These are phyloP conservation scores for Bombus waltoni DNA, from an alignment of 1,140 invertebrate species.

Conservation along the genomic window DNA sequence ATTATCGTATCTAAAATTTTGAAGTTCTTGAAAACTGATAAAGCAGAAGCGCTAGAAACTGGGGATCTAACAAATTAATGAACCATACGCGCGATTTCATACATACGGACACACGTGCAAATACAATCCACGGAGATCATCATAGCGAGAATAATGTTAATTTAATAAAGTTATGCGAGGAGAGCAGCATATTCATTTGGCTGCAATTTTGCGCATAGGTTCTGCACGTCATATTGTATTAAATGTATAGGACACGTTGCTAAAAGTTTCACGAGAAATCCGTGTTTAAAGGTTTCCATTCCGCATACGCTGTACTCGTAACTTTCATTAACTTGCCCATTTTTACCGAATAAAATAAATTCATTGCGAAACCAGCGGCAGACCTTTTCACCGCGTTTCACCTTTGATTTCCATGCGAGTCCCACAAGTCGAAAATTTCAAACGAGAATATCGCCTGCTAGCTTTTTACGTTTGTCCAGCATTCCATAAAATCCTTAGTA, in stretches of 20 bases:
- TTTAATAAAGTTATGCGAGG: conserved; percentile 25
- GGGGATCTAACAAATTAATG: background rate
- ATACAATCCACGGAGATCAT: background rate
- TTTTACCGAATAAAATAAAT: background rate
- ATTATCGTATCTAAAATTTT: background rate
- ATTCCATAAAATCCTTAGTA: too few relatives aligned
- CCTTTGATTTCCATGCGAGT: too few relatives aligned
- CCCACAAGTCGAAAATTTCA: background rate
- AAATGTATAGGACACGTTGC: conserved; percentile 6
- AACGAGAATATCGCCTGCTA: too few relatives aligned
- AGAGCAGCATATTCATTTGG: background rate
- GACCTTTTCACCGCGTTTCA: too few relatives aligned
- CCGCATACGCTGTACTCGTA: background rate
- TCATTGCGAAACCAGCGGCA: too few relatives aligned
- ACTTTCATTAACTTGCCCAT: background rate
- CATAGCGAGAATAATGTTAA: conserved; percentile 6
- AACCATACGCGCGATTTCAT: background rate
- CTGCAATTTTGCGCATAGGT: conserved; percentile 17
- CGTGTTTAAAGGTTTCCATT: background rate
- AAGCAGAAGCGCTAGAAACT: background rate
- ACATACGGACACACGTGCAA: too few relatives aligned
- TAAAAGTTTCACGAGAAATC: conserved; percentile 23
- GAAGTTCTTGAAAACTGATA: too few relatives aligned
- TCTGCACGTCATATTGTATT: conserved; percentile 1
- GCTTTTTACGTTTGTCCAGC: too few relatives aligned